Base-by-base conservation (phyloP, 2,797 vertebrate genomes). In the Anniella stebbinsi region DNA sequence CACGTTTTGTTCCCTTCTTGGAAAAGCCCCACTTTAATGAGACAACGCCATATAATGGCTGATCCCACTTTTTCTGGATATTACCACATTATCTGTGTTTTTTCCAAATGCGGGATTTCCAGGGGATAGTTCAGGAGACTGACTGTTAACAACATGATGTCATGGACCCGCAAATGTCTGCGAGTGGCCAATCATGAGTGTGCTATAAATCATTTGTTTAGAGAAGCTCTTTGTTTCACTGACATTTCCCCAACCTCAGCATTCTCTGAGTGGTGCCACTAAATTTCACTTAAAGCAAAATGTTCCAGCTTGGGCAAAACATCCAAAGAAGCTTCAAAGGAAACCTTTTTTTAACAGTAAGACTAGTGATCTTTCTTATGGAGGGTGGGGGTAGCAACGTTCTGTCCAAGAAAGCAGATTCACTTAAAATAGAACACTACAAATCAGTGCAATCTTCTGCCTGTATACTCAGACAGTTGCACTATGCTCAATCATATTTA, bases 251-350 rank as follows among this genome's bases (percentile, higher is more conserved):
- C 51, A 72, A 38, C 7, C 91, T 57, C 21, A 38, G 9, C 18
- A 51, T 69, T 88, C 89, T 18, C 36, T 51, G 8, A 25, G 66
- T 83, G 13, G 60, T 89, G 89, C 81, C 63, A 57, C 81, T 87
- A 25, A 33, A 1, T 30, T 12, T 69, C 69, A 5, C 77, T 23
- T 36, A 48, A 67, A 88, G 10, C 2, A 51, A 36, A 63, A 89
- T 6, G 1, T 38, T 23, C 41, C 8, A 66, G 2, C 4, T 80
- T 92, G 15, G 28, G 38, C 7, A 87, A 87, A 83, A 48, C 18
- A 63, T 45, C 28, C n/a, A 73, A 38, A 21, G 33, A 33, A 63
- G 54, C 33, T 88, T 41, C 51, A 88, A 33, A 57, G 9, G 11
- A 82, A 82, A 48, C 38, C 3, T 60, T 5, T 23, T 70, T 73